Evolutionary conservation across 1,140 invertebrate genomes (phyloP).

Genomic region (Neodiprion virginianus): DNA sequence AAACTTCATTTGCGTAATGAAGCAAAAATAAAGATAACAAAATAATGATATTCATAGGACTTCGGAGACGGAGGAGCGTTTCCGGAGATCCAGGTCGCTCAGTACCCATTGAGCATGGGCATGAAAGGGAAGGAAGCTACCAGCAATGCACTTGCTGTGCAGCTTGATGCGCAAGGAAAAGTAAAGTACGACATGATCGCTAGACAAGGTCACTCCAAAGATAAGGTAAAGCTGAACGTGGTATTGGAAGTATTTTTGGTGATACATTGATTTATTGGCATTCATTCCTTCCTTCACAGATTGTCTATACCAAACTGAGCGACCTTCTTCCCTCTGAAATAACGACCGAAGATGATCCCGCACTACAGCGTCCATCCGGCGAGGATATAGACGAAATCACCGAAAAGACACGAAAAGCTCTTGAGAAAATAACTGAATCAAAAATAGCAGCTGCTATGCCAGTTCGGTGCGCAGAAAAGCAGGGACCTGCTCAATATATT

Average conservation of each 20-base stretch:
- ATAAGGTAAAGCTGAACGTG: slow-evolving; percentile 73
- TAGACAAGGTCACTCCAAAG: slow-evolving; percentile 92
- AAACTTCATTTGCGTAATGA: slow-evolving; percentile 21
- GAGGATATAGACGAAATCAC: slow-evolving; percentile 88
- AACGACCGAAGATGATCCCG: slow-evolving; percentile 88
- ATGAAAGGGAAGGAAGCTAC: slow-evolving; percentile 75
- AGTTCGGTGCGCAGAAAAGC: slow-evolving; percentile 88
- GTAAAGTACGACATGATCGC: slow-evolving; percentile 98
- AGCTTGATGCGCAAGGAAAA: slow-evolving; percentile 92
- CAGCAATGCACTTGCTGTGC: slow-evolving; percentile 92
- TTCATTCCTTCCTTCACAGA: slow-evolving; percentile 62
- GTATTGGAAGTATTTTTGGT: slow-evolving; percentile 8
- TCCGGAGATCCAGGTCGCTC: slow-evolving; percentile 97
- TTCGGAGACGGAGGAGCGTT: slow-evolving; percentile 97
- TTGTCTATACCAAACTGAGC: slow-evolving; percentile 94
- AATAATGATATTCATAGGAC: slow-evolving; percentile 61
- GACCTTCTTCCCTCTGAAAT: slow-evolving; percentile 95
- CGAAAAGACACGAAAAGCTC: slow-evolving; percentile 81
- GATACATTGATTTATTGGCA: slow-evolving; percentile 9
- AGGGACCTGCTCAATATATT: slow-evolving; percentile 93
- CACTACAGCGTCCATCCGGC: slow-evolving; percentile 82
- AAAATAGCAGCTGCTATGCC: slow-evolving; percentile 95
- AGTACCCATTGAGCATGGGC: slow-evolving; percentile 93
- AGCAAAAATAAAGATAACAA: neutral
- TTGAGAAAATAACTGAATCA: slow-evolving; percentile 87